Percentiles rank a stretch among this genome's conserved stretches.
These are phyloP conservation scores for Brachystomella parvula DNA, from an alignment of 1,140 invertebrate genomes.

Conservation along the genomic window DNA sequence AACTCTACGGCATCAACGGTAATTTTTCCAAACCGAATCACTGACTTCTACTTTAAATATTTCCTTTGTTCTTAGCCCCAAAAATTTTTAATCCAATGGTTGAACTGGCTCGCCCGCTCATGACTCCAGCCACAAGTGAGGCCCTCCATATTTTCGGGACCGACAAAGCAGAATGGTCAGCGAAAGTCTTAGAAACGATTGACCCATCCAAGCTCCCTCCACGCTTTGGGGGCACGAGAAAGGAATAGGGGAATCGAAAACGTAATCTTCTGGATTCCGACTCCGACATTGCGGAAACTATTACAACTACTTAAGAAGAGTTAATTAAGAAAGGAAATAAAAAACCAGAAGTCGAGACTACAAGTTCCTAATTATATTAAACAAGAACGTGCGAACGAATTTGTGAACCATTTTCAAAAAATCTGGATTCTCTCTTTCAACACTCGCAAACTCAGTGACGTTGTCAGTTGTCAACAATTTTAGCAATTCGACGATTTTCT, in stretches of 20 bases:
- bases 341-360: no score
- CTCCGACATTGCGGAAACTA: no score
- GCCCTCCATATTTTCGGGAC: neutral
- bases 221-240: neutral
- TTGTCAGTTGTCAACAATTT: no score
- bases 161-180: neutral
- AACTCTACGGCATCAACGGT: neutral
- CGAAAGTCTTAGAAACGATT: neutral
- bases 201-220: neutral
- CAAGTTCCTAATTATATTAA: neutral
- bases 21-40: neutral
- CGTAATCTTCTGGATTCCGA: no score
- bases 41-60: neutral
- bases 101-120: neutral
- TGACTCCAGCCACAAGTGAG: neutral
- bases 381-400: no score
- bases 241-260: no score
- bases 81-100: neutral
- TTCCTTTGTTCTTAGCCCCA: neutral
- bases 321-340: no score
- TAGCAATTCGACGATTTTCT: no score
- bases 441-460: no score
- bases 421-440: no score
- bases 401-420: no score
- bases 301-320: no score